Evolutionary conservation across 2,888 invertebrate species (phyloP), one percentile per base, ranked within the genome.

Genomic region (Calameuta filiformis): DNA sequence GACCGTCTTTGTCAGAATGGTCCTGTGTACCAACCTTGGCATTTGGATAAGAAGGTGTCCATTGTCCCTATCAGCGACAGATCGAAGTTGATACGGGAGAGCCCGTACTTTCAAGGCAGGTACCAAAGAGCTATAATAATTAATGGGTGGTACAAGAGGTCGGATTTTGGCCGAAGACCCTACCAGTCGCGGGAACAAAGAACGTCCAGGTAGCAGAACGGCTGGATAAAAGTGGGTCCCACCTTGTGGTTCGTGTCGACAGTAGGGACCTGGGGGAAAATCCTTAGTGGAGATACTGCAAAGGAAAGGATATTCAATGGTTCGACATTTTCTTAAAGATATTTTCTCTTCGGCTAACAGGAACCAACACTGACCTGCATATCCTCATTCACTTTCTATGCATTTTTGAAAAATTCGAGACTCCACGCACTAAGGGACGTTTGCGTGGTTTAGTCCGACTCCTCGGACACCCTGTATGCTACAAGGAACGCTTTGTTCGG

Each of bases 401-500:
- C 9, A 9, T 23, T 23, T 56, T 23, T 56, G 1, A 4, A 11
- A 33, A 71, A 34, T 30, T 11, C 30, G 12, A 30, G 9, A 34
- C 9, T 71, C n/a, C 35, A 9, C 30, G 30, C 15, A 6, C 71
- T 1, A 9, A 4, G 71, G 71, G 71, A 71, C 30, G 31, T 71
- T 12, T 0, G 40, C 73, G 73, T 31, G 69, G 35, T 40, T 75
- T 73, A 12, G 30, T 4, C 33, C 33, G 79, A 87, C 85, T 86
- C 85, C 79, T 68, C 82, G 86, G 76, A 85, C 87, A 89, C 88
- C 88, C 85, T 80, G 85, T 88, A 85, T 83, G 83, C 83, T 80
- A 83, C 83, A 84, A 87, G 86, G 86, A 87, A 88, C 86, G 90
- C 90, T 90, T 90, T 89, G 90, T 90, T 89, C 87, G 85, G 86